Evolutionary conservation across 2,888 invertebrate species (phyloP).

Genomic region (Eupithecia subumbrata): DNA sequence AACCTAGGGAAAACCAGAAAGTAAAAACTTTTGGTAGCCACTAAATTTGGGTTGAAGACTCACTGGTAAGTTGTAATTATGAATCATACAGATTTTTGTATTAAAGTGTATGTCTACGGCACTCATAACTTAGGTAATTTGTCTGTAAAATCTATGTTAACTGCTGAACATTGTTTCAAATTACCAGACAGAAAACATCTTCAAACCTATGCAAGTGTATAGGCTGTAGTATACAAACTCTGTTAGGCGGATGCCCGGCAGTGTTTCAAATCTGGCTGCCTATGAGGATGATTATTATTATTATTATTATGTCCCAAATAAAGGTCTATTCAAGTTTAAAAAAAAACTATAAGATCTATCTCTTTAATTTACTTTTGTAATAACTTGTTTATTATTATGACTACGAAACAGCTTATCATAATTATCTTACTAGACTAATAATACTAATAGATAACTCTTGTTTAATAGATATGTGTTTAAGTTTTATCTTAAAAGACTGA

Average conservation of each 20-base stretch:
- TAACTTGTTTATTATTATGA: background rate
- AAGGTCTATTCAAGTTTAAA: background rate
- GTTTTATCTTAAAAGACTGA: conserved; percentile 3
- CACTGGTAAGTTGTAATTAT: conserved; percentile 33
- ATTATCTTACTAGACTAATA: background rate
- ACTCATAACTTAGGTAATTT: background rate
- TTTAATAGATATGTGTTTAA: background rate
- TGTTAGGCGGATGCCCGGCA: background rate
- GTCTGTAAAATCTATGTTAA: background rate
- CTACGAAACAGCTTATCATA: background rate
- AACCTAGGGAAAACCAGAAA: conserved; percentile 68
- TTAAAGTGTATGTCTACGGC: background rate
- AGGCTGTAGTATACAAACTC: background rate
- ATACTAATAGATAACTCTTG: background rate
- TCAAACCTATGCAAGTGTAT: background rate
- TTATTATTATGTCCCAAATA: background rate
- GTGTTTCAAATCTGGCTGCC: background rate
- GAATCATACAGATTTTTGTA: background rate
- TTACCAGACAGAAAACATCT: background rate
- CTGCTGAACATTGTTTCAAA: background rate
- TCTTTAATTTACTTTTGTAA: background rate
- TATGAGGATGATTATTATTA: background rate
- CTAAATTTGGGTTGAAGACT: background rate
- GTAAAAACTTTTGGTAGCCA: conserved; percentile 62
- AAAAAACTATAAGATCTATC: background rate